A percentile compares a stretch with the other conserved stretches of the same genome.
Evolutionary conservation across 2,797 vertebrate species (phyloP).

Genomic region (Eremophila alpestris): DNA sequence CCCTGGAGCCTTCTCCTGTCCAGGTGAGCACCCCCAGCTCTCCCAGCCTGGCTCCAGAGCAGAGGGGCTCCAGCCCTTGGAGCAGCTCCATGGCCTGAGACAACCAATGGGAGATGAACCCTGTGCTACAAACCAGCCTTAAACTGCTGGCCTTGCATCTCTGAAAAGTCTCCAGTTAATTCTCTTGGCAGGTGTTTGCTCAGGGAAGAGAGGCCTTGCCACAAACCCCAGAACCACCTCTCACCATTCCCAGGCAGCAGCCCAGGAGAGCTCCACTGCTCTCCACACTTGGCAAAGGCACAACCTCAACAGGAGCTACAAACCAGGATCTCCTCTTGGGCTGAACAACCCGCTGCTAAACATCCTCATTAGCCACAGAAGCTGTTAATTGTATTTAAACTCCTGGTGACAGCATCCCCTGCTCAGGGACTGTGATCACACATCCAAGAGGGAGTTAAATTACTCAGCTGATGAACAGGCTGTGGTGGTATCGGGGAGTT

Average conservation of each 20-base stretch:
- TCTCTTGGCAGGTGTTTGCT: neutral
- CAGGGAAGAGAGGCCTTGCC: neutral
- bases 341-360: neutral
- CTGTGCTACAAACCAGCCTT: neutral
- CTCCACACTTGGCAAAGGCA: neutral
- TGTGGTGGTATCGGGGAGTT: neutral
- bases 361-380: constrained; percentile 18
- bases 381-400: neutral
- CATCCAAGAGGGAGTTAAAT: neutral
- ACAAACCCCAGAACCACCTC: neutral
- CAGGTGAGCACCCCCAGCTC: neutral
- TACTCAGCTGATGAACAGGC: neutral
- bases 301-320: neutral
- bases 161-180: neutral
- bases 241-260: neutral
- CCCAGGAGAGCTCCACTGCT: neutral
- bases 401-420: neutral
- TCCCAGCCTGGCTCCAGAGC: neutral
- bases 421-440: neutral
- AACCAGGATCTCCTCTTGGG: neutral
- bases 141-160: neutral
- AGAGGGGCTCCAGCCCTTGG: neutral
- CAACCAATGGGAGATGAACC: neutral
- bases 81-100: neutral
- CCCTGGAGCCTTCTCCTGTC: neutral